Evolutionary conservation across 2,888 invertebrate genomes (phyloP).

Genomic region (Drosophila barbarae): DNA sequence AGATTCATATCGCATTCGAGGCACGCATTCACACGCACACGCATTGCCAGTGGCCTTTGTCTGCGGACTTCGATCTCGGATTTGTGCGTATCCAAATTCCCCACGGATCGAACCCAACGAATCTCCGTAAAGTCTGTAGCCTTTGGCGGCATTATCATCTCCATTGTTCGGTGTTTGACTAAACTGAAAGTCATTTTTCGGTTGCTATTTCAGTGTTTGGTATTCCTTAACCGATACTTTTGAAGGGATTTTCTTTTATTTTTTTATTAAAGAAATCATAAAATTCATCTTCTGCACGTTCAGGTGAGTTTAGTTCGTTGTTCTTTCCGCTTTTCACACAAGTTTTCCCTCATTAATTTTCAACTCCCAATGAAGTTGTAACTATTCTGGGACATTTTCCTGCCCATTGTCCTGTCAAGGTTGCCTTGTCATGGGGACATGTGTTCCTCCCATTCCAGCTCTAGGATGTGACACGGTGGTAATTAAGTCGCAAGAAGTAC

Average conservation of each 20-base stretch:
- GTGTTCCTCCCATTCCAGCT: slow-evolving; percentile 1
- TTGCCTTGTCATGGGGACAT: slow-evolving; percentile 44
- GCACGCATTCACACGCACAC: slow-evolving; percentile 67
- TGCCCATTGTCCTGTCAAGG: slow-evolving; percentile 35
- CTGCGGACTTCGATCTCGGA: slow-evolving; percentile 24
- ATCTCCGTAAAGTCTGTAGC: slow-evolving; percentile 37
- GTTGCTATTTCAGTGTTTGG: slow-evolving; percentile 32
- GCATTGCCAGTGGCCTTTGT: slow-evolving; percentile 45
- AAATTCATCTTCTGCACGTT: slow-evolving; percentile 33
- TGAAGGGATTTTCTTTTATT: slow-evolving; percentile 27
- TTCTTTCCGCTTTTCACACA: slow-evolving; percentile 7
- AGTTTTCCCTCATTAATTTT: slow-evolving; percentile 25
- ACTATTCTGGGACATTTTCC: slow-evolving; percentile 20
- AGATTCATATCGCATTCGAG: slow-evolving; percentile 68
- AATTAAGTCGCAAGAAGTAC: slow-evolving; percentile 41
- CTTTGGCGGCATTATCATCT: slow-evolving; percentile 55
- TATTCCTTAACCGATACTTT: slow-evolving; percentile 38
- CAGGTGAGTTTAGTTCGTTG: slow-evolving; percentile 25
- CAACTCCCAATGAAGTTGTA: slow-evolving; percentile 25
- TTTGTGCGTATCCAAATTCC: slow-evolving; percentile 70
- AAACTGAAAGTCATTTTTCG: slow-evolving; percentile 75
- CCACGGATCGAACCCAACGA: slow-evolving; percentile 47
- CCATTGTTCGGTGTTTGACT: slow-evolving; percentile 55
- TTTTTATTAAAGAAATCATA: slow-evolving; percentile 3
- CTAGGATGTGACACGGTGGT: slow-evolving; percentile 28